Evolutionary conservation across 1,140 invertebrate species (phyloP).

Genomic region (Drosophila persimilis): DNA sequence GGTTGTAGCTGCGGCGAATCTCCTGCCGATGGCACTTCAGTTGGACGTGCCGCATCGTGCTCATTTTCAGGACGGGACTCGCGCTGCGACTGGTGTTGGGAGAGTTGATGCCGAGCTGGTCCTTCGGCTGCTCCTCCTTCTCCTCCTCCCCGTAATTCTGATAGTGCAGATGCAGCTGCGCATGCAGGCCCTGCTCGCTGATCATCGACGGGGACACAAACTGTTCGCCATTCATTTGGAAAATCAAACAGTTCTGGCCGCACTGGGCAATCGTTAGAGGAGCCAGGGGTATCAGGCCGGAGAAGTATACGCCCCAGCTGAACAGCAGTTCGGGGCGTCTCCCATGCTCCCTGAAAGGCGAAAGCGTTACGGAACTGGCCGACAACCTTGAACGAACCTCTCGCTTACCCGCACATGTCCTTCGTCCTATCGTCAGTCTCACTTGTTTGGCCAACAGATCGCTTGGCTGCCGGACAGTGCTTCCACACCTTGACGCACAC

Average conservation of each 20-base stretch:
- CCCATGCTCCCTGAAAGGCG: conserved; percentile 33
- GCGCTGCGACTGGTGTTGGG: conserved; percentile 59
- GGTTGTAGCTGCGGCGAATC: conserved; percentile 89
- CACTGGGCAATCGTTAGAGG: conserved; percentile 84
- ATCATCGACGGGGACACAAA: conserved; percentile 87
- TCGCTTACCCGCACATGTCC: conserved; percentile 5
- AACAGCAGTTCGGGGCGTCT: conserved; percentile 85
- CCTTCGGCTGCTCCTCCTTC: conserved; percentile 16
- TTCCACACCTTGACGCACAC: conserved; percentile 81
- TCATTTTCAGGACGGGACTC: conserved; percentile 57
- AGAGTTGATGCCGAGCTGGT: conserved; percentile 57
- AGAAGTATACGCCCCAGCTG: conserved; percentile 93
- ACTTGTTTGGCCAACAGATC: conserved; percentile 15
- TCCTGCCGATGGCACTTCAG: conserved; percentile 84
- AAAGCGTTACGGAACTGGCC: conserved; percentile 21
- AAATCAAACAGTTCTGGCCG: conserved; percentile 91
- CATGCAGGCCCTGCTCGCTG: conserved; percentile 52
- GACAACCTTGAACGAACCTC: neutral
- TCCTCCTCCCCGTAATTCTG: conserved; percentile 59
- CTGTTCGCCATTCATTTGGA: conserved; percentile 93
- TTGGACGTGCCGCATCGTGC: conserved; percentile 63
- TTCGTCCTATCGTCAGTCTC: conserved; percentile 54
- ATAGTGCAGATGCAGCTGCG: conserved; percentile 66
- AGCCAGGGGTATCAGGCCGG: conserved; percentile 89
- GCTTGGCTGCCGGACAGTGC: conserved; percentile 29